These are phyloP conservation scores for Artemia sp. DNA, from an alignment of 2,888 invertebrate species.

Conservation along the genomic window DNA sequence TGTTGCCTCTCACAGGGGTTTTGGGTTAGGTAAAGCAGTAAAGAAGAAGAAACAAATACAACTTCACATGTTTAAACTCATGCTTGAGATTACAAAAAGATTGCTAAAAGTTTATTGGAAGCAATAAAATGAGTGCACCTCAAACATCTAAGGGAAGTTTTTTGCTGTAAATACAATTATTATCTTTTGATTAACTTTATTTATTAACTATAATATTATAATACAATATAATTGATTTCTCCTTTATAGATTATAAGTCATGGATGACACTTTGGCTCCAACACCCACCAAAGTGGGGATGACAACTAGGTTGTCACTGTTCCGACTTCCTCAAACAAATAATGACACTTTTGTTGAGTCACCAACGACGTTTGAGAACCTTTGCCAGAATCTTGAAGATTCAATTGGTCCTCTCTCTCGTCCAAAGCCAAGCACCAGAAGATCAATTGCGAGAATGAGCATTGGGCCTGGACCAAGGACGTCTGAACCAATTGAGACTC, in stretches of 20 bases:
- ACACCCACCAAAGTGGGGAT: not conserved
- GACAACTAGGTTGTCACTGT: not conserved
- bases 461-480: not conserved
- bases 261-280: slow-evolving; percentile 11
- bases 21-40: no score
- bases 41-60: no score
- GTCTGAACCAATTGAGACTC: not conserved
- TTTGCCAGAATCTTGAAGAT: slow-evolving; percentile 2
- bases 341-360: not conserved
- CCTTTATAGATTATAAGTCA: not conserved
- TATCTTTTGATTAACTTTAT: no score
- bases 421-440: not conserved
- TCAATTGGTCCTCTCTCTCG: not conserved
- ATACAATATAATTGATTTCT: no score
- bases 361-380: not conserved
- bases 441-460: not conserved
- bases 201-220: no score
- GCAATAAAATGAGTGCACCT: no score
- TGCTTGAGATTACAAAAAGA: no score
- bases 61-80: no score
- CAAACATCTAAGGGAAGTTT: no score
- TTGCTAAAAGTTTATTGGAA: no score
- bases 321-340: not conserved
- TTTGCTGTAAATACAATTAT: no score
- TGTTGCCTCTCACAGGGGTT: no score